These are phyloP conservation scores for Nothura maculosa DNA, from an alignment of 2,797 vertebrate species.

Conservation along the genomic window DNA sequence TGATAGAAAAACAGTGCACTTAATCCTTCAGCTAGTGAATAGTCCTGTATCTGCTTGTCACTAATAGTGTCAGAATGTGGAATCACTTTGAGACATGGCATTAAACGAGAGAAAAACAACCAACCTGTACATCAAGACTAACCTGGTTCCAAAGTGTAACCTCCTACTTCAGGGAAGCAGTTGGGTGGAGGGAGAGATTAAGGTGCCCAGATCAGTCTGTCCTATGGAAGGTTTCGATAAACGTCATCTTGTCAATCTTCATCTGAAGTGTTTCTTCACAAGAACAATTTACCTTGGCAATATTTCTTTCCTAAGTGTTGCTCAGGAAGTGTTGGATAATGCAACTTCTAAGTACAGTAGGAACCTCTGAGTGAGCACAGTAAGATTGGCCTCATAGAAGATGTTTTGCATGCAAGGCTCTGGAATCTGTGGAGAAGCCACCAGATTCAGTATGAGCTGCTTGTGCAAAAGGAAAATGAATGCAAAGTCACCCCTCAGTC, in stretches of 20 bases:
- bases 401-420: background rate
- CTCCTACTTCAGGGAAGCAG: background rate
- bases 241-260: background rate
- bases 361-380: background rate
- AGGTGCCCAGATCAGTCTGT: background rate
- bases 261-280: accelerated
- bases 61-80: background rate
- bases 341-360: background rate
- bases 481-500: background rate
- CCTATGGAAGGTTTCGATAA: background rate
- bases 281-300: background rate
- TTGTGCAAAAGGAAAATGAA: background rate
- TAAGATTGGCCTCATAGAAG: background rate
- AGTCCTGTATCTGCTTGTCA: background rate
- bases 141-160: background rate
- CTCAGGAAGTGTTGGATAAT: background rate
- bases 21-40: background rate
- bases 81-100: background rate
- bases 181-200: background rate
- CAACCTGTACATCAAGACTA: background rate
- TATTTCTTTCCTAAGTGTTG: background rate
- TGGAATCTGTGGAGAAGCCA: background rate
- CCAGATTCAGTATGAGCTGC: background rate
- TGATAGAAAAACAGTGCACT: background rate
- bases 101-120: background rate